phyloP scores from a whole-genome alignment of 2,113 vertebrate genomes.

The Amia ocellicauda region DNA sequence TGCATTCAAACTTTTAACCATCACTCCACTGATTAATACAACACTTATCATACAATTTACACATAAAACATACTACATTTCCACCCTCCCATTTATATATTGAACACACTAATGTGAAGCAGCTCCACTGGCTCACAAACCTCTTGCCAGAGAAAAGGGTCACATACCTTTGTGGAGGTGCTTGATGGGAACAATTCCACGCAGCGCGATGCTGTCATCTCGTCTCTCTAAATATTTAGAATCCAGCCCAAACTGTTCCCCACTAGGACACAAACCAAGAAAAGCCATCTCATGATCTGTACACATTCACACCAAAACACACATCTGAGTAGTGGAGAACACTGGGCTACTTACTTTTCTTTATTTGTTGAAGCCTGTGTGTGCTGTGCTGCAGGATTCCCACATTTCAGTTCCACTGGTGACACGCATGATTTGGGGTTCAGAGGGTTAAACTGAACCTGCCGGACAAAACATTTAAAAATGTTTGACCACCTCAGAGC shows the following conservation, averaged over 20 bases:
- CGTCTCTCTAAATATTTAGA: constrained; percentile 85
- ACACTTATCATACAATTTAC: too few species aligned
- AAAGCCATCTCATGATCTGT: neutral
- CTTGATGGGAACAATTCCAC: constrained; percentile 71
- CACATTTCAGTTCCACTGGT: constrained; percentile 35
- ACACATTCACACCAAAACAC: neutral
- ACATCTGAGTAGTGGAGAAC: neutral
- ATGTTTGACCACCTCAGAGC: too few species aligned
- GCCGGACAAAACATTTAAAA: constrained; percentile 16
- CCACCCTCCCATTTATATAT: too few species aligned
- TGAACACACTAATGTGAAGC: too few species aligned
- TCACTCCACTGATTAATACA: too few species aligned
- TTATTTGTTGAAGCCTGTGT: constrained; percentile 49
- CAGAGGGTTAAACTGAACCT: constrained; percentile 77
- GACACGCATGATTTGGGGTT: constrained; percentile 49
- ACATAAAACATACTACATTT: too few species aligned
- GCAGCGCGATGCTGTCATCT: constrained; percentile 80
- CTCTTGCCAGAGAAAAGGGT: neutral
- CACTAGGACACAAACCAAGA: constrained; percentile 52
- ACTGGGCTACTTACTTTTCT: constrained; percentile 69
- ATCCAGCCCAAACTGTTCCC: constrained; percentile 71
- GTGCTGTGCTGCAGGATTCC: constrained; percentile 33
- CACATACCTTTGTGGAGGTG: constrained; percentile 49
- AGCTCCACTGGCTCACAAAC: too few species aligned
- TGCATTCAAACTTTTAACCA: too few species aligned